A percentile compares a stretch with the other conserved stretches of the same genome.
These are phyloP conservation scores for Atrina japonica DNA, from an alignment of 2,888 invertebrate genomes.

Conservation along the genomic window DNA sequence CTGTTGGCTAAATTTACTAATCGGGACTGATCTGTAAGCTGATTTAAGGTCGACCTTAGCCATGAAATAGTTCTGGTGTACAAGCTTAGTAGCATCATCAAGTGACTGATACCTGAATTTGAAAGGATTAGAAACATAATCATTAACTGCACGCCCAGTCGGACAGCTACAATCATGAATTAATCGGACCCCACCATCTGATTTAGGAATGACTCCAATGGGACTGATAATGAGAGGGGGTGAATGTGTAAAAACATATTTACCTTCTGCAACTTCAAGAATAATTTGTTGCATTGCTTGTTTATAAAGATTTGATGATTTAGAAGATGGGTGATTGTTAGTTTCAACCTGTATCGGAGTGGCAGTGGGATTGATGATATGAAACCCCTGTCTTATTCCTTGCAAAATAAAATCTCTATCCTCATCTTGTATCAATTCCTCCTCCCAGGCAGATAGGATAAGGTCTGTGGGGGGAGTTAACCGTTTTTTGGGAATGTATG, in stretches of 20 bases:
- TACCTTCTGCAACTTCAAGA: slow-evolving; percentile 20
- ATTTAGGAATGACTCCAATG: slow-evolving; percentile 30
- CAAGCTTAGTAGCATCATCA: slow-evolving; percentile 24
- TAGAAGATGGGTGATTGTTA: neutral
- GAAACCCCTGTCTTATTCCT: neutral
- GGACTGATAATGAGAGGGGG: slow-evolving; percentile 26
- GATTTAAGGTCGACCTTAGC: slow-evolving; percentile 34
- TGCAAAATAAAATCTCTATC: neutral
- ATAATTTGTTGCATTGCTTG: too few relatives aligned
- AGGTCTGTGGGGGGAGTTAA: neutral
- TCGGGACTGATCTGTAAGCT: slow-evolving; percentile 15
- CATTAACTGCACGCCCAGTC: slow-evolving; percentile 23
- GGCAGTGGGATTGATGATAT: neutral
- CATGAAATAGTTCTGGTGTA: slow-evolving; percentile 17
- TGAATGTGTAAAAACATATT: slow-evolving; percentile 7
- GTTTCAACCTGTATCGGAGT: neutral
- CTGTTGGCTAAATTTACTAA: slow-evolving; percentile 7
- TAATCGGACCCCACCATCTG: slow-evolving; percentile 26
- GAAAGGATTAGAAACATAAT: too few relatives aligned
- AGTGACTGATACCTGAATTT: too few relatives aligned
- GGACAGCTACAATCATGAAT: slow-evolving; percentile 35
- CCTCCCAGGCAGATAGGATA: neutral
- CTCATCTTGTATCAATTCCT: neutral
- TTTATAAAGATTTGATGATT: too few relatives aligned
- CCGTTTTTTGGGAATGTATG: slow-evolving; percentile 3